These are phyloP conservation scores for Sinelater perroti DNA, from an alignment of 2,888 invertebrate genomes.

Conservation along the genomic window DNA sequence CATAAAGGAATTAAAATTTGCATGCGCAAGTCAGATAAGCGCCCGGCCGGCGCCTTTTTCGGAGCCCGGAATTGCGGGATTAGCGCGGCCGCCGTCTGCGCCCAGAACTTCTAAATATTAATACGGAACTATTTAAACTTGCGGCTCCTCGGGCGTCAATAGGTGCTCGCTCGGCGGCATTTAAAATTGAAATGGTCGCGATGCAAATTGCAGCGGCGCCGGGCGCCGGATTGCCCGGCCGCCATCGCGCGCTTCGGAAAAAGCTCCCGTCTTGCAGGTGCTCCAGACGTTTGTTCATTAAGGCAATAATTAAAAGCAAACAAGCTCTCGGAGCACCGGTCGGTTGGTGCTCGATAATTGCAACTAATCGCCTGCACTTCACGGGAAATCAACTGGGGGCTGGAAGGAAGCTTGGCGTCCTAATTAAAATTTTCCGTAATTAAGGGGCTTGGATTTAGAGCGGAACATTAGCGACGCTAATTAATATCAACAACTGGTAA, in stretches of 20 bases:
- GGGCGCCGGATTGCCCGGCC: constrained; percentile 28
- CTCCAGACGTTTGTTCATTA: constrained; percentile 22
- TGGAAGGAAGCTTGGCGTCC: no score
- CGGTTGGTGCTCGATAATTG: no score
- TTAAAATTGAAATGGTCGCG: constrained; percentile 25
- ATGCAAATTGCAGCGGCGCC: constrained; percentile 34
- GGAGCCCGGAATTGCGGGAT: background rate
- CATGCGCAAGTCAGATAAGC: constrained; percentile 1
- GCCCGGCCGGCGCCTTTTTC: background rate
- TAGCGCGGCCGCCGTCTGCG: constrained; percentile 6
- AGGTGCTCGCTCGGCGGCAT: constrained; percentile 23
- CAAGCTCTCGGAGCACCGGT: no score
- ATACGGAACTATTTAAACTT: constrained; percentile 14
- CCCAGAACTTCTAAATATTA: constrained; percentile 18
- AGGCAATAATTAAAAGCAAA: constrained; percentile 20
- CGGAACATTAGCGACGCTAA: no score
- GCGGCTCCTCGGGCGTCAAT: constrained; percentile 9
- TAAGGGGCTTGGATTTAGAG: no score
- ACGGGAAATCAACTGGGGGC: no score
- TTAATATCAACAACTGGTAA: no score
- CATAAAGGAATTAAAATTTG: constrained; percentile 14
- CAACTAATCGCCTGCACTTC: no score
- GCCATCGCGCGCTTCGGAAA: no score
- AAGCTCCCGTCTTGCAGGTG: constrained; percentile 28
- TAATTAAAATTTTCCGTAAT: no score